Conservation (phyloP, 2,113 vertebrate species). For the Myotis brandtii region DNA sequence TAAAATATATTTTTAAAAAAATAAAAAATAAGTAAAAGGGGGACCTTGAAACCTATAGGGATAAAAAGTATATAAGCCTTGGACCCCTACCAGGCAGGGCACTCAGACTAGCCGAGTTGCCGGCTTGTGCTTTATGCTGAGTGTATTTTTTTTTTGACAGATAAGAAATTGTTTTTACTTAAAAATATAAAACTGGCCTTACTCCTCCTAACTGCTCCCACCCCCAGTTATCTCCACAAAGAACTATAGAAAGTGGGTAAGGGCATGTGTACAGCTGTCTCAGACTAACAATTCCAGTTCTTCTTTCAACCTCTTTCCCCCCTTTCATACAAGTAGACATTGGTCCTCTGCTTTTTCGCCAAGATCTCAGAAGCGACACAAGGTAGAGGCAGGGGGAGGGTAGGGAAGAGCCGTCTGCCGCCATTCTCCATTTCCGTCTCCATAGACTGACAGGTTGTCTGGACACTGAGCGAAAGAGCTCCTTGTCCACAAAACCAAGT, state of each 20-base stretch:
- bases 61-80: not conserved
- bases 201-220: not conserved
- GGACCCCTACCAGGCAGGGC: not conserved
- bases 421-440: not conserved
- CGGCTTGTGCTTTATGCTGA: not conserved
- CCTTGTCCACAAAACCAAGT: constrained; percentile 1
- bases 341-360: not conserved
- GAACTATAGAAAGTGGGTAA: not conserved
- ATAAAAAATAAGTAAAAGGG: too few relatives aligned
- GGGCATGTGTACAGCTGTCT: not conserved
- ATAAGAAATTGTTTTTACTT: constrained; percentile 74
- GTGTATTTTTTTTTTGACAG: not conserved
- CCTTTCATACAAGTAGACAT: not conserved
- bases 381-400: not conserved
- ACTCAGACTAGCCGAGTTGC: not conserved
- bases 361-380: not conserved
- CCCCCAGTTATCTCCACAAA: not conserved
- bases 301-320: not conserved
- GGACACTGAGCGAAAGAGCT: not conserved
- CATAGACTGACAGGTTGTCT: not conserved
- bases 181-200: constrained; percentile 63
- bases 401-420: not conserved
- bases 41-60: not conserved
- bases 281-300: not conserved
- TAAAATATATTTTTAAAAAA: too few relatives aligned